These are phyloP conservation scores for Dryas iulia DNA, from an alignment of 1,140 invertebrate species.

Conservation along the genomic window DNA sequence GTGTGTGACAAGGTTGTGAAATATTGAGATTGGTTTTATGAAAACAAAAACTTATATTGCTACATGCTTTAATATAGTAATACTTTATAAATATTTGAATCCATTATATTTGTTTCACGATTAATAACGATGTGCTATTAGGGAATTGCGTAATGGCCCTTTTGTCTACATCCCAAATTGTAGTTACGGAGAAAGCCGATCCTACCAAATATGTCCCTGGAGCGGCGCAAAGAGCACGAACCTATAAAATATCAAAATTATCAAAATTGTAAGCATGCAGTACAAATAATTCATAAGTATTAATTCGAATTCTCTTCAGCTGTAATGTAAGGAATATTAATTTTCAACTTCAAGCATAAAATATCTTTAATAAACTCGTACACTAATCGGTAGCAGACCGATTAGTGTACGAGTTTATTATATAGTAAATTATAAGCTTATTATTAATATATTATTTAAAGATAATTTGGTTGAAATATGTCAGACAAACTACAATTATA, in stretches of 20 bases:
- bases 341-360: no score
- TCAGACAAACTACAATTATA: no score
- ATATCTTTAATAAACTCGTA: no score
- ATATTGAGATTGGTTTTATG: neutral
- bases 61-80: neutral
- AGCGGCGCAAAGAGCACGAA: conserved; percentile 62
- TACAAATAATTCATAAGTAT: neutral
- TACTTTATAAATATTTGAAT: neutral
- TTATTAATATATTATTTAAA: no score
- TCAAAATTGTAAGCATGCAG: neutral
- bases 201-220: conserved; percentile 73
- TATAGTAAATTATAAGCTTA: no score
- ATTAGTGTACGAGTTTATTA: no score
- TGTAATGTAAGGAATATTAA: no score
- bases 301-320: no score
- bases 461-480: no score
- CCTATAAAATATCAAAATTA: conserved; percentile 15
- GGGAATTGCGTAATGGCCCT: conserved; percentile 48
- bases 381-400: no score
- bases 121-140: conserved; percentile 61
- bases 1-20: neutral
- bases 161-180: conserved; percentile 26
- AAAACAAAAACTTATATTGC: neutral
- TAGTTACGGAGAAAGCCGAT: conserved; percentile 52
- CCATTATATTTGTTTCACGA: conserved; percentile 53